Percentiles rank a stretch among this genome's conserved stretches.
These are phyloP conservation scores for Apodemia mormo DNA, from an alignment of 2,888 invertebrate species.

Conservation along the genomic window DNA sequence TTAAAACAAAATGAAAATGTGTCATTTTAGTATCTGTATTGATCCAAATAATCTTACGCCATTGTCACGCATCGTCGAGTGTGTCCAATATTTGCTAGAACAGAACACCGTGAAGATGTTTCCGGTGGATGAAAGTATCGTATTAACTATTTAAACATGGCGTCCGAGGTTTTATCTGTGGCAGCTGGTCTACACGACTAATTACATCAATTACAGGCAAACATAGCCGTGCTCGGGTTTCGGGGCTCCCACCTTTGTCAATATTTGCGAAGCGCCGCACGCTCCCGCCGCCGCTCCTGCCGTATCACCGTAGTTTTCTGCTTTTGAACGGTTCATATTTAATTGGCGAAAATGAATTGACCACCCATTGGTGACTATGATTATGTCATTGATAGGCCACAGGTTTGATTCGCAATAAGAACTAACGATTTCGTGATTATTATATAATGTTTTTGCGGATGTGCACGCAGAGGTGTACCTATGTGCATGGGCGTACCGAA, in stretches of 20 bases:
- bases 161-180: constrained; percentile 56
- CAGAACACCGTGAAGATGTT: constrained; percentile 73
- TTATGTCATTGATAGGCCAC: no score
- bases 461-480: no score
- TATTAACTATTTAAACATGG: constrained; percentile 73
- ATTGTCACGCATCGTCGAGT: constrained; percentile 72
- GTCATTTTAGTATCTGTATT: not conserved
- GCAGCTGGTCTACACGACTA: constrained; percentile 80
- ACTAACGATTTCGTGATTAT: no score
- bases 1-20: not conserved
- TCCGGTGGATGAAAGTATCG: constrained; percentile 77
- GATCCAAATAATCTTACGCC: constrained; percentile 42
- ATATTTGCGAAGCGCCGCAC: constrained; percentile 66
- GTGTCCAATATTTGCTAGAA: constrained; percentile 75
- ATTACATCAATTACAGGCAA: constrained; percentile 81
- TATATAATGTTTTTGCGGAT: no score
- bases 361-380: no score
- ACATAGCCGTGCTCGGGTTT: constrained; percentile 70
- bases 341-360: not conserved
- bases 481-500: no score
- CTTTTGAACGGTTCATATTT: not conserved
- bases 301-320: constrained; percentile 24
- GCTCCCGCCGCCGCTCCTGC: constrained; percentile 36
- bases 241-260: constrained; percentile 76
- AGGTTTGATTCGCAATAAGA: no score